Evolutionary conservation across 2,113 vertebrate species (phyloP), one percentile per base, ranked within the genome.

Genomic region (Chlamydotis undulata): DNA sequence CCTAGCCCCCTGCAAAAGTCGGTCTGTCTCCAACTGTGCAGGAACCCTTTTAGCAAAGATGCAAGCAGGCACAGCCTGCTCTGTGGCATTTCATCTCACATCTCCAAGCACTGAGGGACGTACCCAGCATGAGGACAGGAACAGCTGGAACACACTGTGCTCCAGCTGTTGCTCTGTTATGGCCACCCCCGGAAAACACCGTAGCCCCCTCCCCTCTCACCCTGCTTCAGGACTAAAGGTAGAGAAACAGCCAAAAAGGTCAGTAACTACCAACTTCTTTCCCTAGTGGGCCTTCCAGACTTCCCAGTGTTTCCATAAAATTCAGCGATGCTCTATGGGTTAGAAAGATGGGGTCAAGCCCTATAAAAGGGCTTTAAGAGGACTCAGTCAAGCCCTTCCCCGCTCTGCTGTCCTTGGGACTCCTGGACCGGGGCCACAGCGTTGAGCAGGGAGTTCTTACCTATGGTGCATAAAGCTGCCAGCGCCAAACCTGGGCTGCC

Each of bases 401-500:
- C 4, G 8, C 24, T 83, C 57, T n/a, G 22, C 37, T 41, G 9
- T 74, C 60, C 45, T 69, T 3, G 0, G 59, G 55, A 69, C 19
- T 63, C 41, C 61, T 35, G 29, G 28, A 56, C 28, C 39, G 15
- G 50, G 33, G 28, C 33, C 29, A 52, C 33, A 24, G 33, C 18
- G 11, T 2, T 28, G 28, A 57, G 11, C 31, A 50, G 31, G 60
- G 43, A 67, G 37, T 14, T 63, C 81, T 56, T 68, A 75, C 22
- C 45, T 67, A 59, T 0, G 0, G 24, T 41, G 45, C 68, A 78
- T 28, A 70, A 83, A 63, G 68, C 41, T 74, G 59, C 63, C 45
- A 43, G 67, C 0, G 0, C 28, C 2, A 0, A 13, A 59, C 19
- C 28, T 18, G 47, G 28, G 25, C 64, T 64, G 60, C 56, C 56